Conservation (phyloP, 2,797 vertebrate species). For the Pogoniulus pusillus region DNA sequence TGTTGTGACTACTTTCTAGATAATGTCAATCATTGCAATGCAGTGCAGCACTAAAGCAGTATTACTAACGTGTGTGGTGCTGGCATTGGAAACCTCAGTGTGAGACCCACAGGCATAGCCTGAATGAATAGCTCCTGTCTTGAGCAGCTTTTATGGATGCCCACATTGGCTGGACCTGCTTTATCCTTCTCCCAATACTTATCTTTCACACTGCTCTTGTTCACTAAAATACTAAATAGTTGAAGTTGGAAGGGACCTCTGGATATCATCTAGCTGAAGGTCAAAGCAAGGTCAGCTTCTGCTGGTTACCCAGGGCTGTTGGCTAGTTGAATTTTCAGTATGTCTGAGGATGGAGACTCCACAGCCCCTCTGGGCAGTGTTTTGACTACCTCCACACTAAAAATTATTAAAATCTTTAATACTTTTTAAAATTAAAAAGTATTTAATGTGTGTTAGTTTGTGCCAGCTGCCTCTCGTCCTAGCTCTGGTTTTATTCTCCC, state of each 20-base stretch:
- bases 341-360: no score
- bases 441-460: background rate
- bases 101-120: background rate
- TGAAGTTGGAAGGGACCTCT: background rate
- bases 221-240: background rate
- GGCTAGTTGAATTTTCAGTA: background rate
- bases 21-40: background rate
- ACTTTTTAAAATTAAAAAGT: no score
- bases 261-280: accelerated
- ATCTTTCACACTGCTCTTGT: background rate
- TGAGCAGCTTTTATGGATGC: background rate
- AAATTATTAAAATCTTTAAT: no score
- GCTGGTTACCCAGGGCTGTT: background rate
- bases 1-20: background rate
- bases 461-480: background rate
- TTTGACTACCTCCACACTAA: background rate
- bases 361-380: background rate
- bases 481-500: no score
- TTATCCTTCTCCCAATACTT: background rate
- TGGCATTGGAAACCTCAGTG: background rate
- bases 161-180: background rate
- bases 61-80: background rate
- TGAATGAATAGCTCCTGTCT: background rate
- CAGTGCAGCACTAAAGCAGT: background rate
- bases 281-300: background rate